A percentile compares a stretch with the other conserved stretches of the same genome.
Evolutionary conservation across 2,797 vertebrate species (phyloP).

Genomic region (Pseudochromis fuscus): DNA sequence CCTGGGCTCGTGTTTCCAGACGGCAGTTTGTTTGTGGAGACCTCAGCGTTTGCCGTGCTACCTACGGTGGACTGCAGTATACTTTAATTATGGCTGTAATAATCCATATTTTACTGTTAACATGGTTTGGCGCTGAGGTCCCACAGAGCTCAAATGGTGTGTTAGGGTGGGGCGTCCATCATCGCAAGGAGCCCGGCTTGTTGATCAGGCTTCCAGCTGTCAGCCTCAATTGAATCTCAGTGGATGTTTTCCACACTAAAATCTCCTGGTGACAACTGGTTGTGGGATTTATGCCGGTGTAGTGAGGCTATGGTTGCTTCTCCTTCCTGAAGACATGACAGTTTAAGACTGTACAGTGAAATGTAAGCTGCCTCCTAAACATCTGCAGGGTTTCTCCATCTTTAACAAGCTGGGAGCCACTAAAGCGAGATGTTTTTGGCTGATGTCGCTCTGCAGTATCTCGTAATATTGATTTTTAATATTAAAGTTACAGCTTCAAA

Average conservation of each 20-base stretch:
- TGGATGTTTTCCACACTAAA: constrained; percentile 56
- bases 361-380: constrained; percentile 38
- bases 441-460: constrained; percentile 5
- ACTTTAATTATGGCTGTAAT: constrained; percentile 55
- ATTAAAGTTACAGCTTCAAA: background rate
- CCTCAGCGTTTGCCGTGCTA: constrained; percentile 42
- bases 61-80: constrained; percentile 31
- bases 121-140: constrained; percentile 36
- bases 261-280: constrained; percentile 22
- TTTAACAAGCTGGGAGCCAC: constrained; percentile 15
- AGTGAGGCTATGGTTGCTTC: constrained; percentile 18
- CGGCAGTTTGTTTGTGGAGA: constrained; percentile 66
- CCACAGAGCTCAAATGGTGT: constrained; percentile 27
- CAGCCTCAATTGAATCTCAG: constrained; percentile 25
- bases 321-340: constrained; percentile 24
- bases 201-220: constrained; percentile 57
- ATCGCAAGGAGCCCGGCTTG: constrained; percentile 44
- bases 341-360: constrained; percentile 42
- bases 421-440: constrained; percentile 30
- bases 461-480: background rate
- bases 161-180: constrained; percentile 49
- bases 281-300: constrained; percentile 39
- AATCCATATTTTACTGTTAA: constrained; percentile 64
- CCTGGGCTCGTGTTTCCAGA: constrained; percentile 59
- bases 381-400: constrained; percentile 31